A percentile compares a stretch with the other conserved stretches of the same genome.
Evolutionary conservation across 1,140 invertebrate genomes (phyloP).

Genomic region (Maniola jurtina): DNA sequence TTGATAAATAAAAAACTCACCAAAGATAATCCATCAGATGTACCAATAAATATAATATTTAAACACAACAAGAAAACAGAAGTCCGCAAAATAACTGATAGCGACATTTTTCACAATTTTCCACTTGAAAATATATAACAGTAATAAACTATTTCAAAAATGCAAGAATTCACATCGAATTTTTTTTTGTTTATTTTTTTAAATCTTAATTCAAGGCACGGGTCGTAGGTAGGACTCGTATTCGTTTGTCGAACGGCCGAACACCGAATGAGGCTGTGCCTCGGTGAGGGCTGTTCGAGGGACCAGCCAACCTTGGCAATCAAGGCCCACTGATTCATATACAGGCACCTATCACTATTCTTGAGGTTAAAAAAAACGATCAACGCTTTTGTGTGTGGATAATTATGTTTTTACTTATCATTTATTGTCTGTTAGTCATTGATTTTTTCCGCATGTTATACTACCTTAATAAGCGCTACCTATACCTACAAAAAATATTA

Average conservation of each 20-base stretch:
- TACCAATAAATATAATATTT: constrained; percentile 41
- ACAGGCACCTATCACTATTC: constrained; percentile 27
- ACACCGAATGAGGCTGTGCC: constrained; percentile 37
- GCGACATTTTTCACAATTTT: constrained; percentile 12
- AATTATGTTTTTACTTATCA: background rate
- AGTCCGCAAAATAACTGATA: constrained; percentile 22
- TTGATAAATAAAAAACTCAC: constrained; percentile 34
- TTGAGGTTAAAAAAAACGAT: constrained; percentile 23
- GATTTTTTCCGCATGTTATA: background rate
- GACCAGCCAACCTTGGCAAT: constrained; percentile 55
- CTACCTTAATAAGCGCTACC: background rate
- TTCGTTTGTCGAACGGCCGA: constrained; percentile 17
- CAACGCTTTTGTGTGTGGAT: background rate
- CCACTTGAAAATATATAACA: background rate
- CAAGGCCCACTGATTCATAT: constrained; percentile 56
- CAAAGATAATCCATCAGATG: constrained; percentile 39
- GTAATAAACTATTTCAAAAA: background rate
- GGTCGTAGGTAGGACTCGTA: background rate
- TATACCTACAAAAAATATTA: background rate
- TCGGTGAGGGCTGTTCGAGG: constrained; percentile 40
- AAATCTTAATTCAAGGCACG: constrained; percentile 1
- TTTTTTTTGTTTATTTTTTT: constrained; percentile 7
- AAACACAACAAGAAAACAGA: constrained; percentile 41
- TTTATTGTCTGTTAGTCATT: background rate
- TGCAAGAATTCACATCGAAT: background rate